Percentiles rank a stretch among this genome's conserved stretches.
These are phyloP conservation scores for Strix aluco DNA, from an alignment of 2,113 vertebrate genomes.

Conservation along the genomic window DNA sequence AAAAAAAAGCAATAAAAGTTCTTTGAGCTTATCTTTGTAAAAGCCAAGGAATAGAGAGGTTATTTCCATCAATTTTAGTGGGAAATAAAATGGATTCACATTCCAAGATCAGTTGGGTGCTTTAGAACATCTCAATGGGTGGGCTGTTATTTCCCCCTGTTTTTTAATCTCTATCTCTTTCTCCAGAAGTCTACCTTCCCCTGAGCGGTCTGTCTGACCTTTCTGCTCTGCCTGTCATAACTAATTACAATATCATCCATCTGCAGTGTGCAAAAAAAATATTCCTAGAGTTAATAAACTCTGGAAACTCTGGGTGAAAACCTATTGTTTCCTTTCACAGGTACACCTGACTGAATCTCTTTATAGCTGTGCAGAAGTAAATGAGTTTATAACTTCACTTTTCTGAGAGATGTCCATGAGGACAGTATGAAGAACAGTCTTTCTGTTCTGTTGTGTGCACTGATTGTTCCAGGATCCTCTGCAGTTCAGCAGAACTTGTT, in stretches of 20 bases:
- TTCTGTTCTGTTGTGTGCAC: not conserved
- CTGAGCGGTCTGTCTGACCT: not conserved
- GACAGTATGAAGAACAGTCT: not conserved
- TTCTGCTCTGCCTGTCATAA: not conserved
- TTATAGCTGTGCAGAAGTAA: not conserved
- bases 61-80: not conserved
- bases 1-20: not conserved
- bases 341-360: rapidly evolving
- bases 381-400: not conserved
- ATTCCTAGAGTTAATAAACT: not conserved
- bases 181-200: not conserved
- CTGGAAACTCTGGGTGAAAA: not conserved
- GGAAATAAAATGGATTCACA: slow-evolving; percentile 7
- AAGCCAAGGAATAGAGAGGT: not conserved
- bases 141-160: not conserved
- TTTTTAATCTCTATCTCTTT: not conserved
- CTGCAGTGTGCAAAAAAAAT: not conserved
- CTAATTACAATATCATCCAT: not conserved
- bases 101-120: slow-evolving; percentile 11
- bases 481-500: not conserved
- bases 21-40: not conserved
- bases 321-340: not conserved
- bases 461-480: not conserved
- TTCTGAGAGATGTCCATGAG: not conserved
- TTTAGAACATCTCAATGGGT: slow-evolving; percentile 11